Conservation (phyloP, 2,888 invertebrate genomes). For the Cryptus armator region DNA sequence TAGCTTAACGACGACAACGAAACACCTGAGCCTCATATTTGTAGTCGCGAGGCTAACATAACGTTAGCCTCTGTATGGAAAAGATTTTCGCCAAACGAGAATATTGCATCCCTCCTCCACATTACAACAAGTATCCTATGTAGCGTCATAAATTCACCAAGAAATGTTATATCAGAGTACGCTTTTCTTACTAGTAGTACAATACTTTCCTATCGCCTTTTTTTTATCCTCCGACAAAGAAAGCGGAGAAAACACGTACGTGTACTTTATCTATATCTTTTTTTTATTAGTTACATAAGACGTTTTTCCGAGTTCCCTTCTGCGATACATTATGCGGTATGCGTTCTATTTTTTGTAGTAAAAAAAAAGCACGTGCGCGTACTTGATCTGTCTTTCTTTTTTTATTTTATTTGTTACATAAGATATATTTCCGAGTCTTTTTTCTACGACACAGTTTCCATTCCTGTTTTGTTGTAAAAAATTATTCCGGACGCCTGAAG, state of each 20-base stretch:
- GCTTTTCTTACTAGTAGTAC: not conserved
- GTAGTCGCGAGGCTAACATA: constrained; percentile 11
- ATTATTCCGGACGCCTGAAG: constrained; percentile 15
- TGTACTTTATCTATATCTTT: not conserved
- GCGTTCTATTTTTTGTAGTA: constrained; percentile 32
- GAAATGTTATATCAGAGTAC: not conserved
- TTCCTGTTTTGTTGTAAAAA: not conserved
- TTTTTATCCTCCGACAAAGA: not conserved
- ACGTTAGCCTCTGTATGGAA: constrained; percentile 15
- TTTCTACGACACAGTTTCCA: not conserved
- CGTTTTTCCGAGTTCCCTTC: not conserved
- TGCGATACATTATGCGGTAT: not conserved
- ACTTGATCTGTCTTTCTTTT: not conserved
- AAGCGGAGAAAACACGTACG: not conserved
- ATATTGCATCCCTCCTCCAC: not conserved
- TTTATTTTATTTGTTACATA: not conserved
- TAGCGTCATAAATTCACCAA: not conserved
- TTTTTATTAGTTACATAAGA: constrained; percentile 22
- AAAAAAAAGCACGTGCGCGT: not conserved
- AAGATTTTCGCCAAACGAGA: constrained; percentile 1
- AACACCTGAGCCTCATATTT: constrained; percentile 31
- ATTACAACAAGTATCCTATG: not conserved
- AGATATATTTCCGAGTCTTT: too few relatives aligned
- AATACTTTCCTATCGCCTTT: not conserved
- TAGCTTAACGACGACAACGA: constrained; percentile 41